Percentiles rank a stretch among this genome's conserved stretches.
Conservation (phyloP, 2,113 vertebrate species). For the Probosciger aterrimus region DNA sequence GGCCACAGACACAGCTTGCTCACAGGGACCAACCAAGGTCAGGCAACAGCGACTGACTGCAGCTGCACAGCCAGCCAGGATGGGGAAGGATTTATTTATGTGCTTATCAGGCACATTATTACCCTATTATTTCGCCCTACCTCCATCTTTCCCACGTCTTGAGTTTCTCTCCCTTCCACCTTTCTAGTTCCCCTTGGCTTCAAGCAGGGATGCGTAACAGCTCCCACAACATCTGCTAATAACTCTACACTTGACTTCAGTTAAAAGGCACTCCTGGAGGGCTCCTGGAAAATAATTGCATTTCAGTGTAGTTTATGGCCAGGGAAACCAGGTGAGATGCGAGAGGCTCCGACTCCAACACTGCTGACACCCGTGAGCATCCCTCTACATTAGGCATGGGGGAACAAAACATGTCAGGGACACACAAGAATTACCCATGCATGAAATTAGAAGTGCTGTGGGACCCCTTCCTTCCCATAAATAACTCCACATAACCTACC, state of each 20-base stretch:
- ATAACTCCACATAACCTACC: not conserved
- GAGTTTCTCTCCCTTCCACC: not conserved
- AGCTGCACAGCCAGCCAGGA: not conserved
- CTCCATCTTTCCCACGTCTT: not conserved
- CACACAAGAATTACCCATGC: not conserved
- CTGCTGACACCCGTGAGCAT: not conserved
- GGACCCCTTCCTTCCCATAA: conserved; percentile 8
- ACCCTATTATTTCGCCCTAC: not conserved
- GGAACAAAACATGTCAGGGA: not conserved
- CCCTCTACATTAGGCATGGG: not conserved
- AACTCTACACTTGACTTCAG: not conserved
- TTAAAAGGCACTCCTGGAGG: not conserved
- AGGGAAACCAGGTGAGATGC: not conserved
- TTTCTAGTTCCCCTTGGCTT: not conserved
- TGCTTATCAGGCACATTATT: not conserved
- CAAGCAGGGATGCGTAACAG: not conserved
- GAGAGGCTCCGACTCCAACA: not conserved
- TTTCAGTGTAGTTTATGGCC: not conserved
- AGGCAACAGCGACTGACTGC: not conserved
- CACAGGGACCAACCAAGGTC: not conserved
- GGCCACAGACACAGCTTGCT: not conserved
- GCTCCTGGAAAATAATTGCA: not conserved
- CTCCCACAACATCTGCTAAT: not conserved
- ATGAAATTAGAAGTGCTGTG: conserved; percentile 26
- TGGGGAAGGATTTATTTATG: not conserved